Percentiles rank a stretch among this genome's conserved stretches.
Conservation (phyloP, 1,140 invertebrate species). For the Brachionus rubens region DNA sequence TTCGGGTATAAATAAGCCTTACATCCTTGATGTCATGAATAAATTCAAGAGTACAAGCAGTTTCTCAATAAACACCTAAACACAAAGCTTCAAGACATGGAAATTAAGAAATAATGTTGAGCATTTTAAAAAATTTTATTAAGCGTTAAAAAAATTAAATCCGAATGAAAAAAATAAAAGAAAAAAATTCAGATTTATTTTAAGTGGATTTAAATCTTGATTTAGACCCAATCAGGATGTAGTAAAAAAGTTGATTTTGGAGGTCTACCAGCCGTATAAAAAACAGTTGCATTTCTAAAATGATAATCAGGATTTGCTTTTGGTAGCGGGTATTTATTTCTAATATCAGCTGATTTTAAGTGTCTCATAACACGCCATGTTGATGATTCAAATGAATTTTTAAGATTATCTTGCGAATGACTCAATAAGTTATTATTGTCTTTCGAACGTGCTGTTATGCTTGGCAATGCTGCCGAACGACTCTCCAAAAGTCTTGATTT, state of each 20-base stretch:
- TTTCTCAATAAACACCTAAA: no score
- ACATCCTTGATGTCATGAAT: no score
- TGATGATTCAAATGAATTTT: conserved; percentile 5
- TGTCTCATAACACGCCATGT: conserved; percentile 36
- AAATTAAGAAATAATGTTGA: no score
- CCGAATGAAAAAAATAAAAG: no score
- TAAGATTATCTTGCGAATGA: conserved; percentile 17
- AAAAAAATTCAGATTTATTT: no score
- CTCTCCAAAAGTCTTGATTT: not conserved
- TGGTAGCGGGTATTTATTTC: conserved; percentile 36
- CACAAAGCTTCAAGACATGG: no score
- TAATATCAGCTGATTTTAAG: conserved; percentile 12
- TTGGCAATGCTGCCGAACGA: not conserved
- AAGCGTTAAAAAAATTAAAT: no score
- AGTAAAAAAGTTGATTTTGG: conserved; percentile 45
- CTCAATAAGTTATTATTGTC: conserved; percentile 14
- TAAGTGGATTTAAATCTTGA: not conserved
- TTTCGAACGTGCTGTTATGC: not conserved
- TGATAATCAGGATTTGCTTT: conserved; percentile 46
- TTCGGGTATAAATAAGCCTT: no score
- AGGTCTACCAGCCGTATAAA: conserved; percentile 34
- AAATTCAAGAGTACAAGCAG: no score
- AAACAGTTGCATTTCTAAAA: conserved; percentile 43
- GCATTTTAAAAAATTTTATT: no score
- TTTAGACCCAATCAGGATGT: conserved; percentile 45